phyloP scores from a whole-genome alignment of 2,888 invertebrate genomes.

The Hermaeophaga mercurialis region DNA sequence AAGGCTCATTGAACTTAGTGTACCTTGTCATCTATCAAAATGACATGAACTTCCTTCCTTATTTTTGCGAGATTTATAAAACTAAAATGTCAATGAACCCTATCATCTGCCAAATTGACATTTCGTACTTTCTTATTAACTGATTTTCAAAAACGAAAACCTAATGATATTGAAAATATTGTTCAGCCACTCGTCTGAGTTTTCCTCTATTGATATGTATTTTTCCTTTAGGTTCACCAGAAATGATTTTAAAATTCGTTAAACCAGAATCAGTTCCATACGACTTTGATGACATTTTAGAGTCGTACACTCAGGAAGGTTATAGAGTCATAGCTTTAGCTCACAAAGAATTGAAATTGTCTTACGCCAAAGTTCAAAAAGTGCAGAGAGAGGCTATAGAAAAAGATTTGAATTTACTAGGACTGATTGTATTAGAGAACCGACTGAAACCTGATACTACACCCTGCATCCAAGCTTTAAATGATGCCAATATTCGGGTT shows the following conservation, averaged over 20 bases:
- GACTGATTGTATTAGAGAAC: conserved; percentile 94
- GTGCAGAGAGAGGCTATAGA: conserved; percentile 82
- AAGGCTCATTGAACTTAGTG: too few species aligned
- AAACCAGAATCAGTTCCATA: conserved; percentile 77
- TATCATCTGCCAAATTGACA: too few species aligned
- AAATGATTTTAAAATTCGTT: conserved; percentile 84
- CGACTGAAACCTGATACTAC: conserved; percentile 87
- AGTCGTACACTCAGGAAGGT: conserved; percentile 88
- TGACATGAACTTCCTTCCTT: too few species aligned
- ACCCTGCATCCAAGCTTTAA: conserved; percentile 78
- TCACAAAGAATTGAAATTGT: conserved; percentile 71
- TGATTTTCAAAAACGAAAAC: too few species aligned
- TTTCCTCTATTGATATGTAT: neutral
- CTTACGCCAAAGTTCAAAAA: conserved; percentile 75
- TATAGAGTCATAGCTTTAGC: conserved; percentile 92
- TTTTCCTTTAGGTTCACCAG: conserved; percentile 68
- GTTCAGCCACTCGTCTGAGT: too few species aligned
- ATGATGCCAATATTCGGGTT: conserved; percentile 83
- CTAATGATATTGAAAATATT: too few species aligned
- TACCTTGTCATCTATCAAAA: too few species aligned
- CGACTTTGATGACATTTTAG: conserved; percentile 77
- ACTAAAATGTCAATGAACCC: too few species aligned
- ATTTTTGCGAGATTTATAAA: too few species aligned
- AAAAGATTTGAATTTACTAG: conserved; percentile 78
- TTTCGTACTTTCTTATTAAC: too few species aligned